Conservation (phyloP, 2,113 vertebrate genomes). For the Otolemur garnettii region DNA sequence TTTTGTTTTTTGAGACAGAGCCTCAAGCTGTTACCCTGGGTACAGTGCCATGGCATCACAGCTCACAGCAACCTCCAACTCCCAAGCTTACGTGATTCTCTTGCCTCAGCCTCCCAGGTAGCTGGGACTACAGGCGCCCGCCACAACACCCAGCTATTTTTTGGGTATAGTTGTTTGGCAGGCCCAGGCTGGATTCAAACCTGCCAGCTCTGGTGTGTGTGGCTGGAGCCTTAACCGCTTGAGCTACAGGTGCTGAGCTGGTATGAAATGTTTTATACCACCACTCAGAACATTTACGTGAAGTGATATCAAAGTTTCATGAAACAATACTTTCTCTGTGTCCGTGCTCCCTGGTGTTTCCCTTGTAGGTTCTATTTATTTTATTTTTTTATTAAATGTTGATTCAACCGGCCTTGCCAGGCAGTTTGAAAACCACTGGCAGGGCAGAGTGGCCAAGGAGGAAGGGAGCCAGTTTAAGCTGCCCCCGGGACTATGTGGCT, state of each 20-base stretch:
- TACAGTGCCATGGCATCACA: no score
- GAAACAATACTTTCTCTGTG: background rate
- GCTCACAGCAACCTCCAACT: no score
- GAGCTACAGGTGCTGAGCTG: no score
- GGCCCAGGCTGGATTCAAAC: no score
- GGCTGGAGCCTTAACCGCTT: no score
- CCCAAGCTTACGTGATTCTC: no score
- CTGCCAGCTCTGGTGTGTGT: no score
- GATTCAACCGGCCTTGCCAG: background rate
- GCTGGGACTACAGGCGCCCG: no score
- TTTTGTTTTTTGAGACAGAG: background rate
- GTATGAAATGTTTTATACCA: background rate
- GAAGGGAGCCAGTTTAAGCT: background rate
- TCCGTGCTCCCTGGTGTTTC: background rate
- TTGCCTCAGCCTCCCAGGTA: no score
- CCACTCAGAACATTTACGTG: background rate
- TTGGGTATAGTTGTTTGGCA: no score
- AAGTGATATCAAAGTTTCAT: background rate
- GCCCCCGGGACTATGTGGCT: background rate
- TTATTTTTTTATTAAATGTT: slow-evolving; percentile 25
- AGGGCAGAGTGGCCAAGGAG: background rate
- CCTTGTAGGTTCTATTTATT: background rate
- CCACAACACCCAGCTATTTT: no score
- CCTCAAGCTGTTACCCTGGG: no score
- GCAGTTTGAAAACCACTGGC: background rate